These are phyloP conservation scores for Drosophila setifemur DNA, from an alignment of 1,140 invertebrate species.

Conservation along the genomic window DNA sequence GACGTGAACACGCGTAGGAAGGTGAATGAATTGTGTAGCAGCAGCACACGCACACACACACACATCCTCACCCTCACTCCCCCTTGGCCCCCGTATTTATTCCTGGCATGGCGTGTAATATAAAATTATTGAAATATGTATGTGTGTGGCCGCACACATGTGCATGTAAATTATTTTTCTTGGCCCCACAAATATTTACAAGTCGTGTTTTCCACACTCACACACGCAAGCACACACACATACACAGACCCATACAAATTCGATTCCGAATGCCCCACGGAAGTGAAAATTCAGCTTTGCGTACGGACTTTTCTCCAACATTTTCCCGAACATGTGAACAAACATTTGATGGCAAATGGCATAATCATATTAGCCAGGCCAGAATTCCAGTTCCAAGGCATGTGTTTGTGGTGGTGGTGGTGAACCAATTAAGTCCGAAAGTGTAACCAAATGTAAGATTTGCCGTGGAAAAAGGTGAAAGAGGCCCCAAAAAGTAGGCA, in stretches of 20 bases:
- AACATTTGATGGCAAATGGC: neutral
- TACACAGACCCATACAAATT: conserved; percentile 10
- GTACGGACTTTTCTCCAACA: conserved; percentile 1
- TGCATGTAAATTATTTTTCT: conserved; percentile 8
- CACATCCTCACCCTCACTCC: neutral
- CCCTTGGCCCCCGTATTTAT: too few species aligned
- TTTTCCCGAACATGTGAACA: neutral
- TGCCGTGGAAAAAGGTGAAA: too few species aligned
- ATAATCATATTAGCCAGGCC: neutral
- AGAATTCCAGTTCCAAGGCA: neutral
- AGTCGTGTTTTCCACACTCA: conserved; percentile 5
- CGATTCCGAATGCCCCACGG: conserved; percentile 7
- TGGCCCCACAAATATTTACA: conserved; percentile 22
- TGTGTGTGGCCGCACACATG: neutral
- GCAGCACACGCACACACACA: conserved; percentile 9
- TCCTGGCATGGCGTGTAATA: conserved; percentile 11
- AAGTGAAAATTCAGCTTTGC: conserved; percentile 23
- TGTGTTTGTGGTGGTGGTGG: neutral
- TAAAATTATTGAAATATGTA: conserved; percentile 7
- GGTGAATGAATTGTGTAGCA: conserved; percentile 61
- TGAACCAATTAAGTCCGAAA: neutral
- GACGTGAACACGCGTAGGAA: conserved; percentile 59
- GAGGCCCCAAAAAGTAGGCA: conserved; percentile 20
- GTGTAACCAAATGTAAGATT: too few species aligned
- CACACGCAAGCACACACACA: neutral